Evolutionary conservation across 1,140 invertebrate genomes (phyloP).

Genomic region (Anagrus nilaparvatae): DNA sequence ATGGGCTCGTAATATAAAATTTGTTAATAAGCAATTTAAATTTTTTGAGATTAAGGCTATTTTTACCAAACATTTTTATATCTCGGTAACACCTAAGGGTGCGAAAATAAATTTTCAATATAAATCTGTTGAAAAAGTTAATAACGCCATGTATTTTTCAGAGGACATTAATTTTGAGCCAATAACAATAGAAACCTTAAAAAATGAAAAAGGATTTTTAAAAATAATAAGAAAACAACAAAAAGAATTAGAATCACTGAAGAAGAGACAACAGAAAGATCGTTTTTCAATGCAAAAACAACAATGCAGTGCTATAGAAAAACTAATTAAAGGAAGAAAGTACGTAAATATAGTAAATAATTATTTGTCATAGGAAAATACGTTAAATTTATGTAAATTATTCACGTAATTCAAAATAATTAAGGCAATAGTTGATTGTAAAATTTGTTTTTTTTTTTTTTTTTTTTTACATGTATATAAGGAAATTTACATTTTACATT

Average conservation of each 20-base stretch:
- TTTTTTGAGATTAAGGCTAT: too few relatives aligned
- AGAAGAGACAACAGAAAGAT: slow-evolving; percentile 91
- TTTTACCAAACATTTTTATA: too few relatives aligned
- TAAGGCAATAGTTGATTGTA: slow-evolving; percentile 1
- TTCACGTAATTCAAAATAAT: not conserved
- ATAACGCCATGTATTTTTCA: too few relatives aligned
- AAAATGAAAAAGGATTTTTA: slow-evolving; percentile 85
- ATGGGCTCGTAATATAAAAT: too few relatives aligned
- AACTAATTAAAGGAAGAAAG: slow-evolving; percentile 88
- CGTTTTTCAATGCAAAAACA: slow-evolving; percentile 82
- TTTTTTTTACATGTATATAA: slow-evolving; percentile 1
- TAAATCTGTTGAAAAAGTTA: too few relatives aligned
- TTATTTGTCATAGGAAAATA: not conserved
- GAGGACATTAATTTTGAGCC: slow-evolving; percentile 76
- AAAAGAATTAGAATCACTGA: slow-evolving; percentile 87
- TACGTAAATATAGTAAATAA: slow-evolving; percentile 48
- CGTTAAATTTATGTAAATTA: not conserved
- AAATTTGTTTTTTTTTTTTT: slow-evolving; percentile 6
- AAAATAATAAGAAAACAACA: slow-evolving; percentile 94
- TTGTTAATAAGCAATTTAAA: too few relatives aligned
- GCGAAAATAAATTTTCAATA: too few relatives aligned
- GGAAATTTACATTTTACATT: too few relatives aligned
- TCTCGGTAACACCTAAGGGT: too few relatives aligned
- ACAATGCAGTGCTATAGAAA: slow-evolving; percentile 91
- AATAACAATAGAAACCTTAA: slow-evolving; percentile 82